Evolutionary conservation across 1,140 invertebrate species (phyloP), one percentile per base, ranked within the genome.

Genomic region (Lysiphlebus fabarum): DNA sequence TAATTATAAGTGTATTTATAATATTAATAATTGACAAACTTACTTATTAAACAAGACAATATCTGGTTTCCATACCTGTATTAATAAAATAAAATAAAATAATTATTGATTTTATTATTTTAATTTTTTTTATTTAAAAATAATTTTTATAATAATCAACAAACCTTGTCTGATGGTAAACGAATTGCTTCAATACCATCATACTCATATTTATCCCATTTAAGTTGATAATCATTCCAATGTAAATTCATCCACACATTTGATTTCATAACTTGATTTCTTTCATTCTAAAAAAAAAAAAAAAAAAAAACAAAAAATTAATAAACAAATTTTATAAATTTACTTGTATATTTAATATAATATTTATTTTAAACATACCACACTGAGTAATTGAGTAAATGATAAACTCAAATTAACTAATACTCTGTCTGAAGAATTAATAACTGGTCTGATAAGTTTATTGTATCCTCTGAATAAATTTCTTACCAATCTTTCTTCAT

Each of bases 1-100:
- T 38, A 41, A 12, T 11, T 48, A 44, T 36, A 17, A 56, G 12
- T 14, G 40, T 33, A 63, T 55, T 51, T 12, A 6, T 12, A 33
- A 45, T 5, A 36, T 11, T 38, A 7, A n/a, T 6, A 51, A 12
- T n/a, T 37, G 7, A 45, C 14, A n/a, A 38, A 86, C 89, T 86
- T 85, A 98, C 96, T 99, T 99, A 84, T 99, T 99, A 79, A 99
- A 99, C 43, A 99, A 84, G 37, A 99, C 97, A 69, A 99, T 98
- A 78, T 99, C 98, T 6, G 98, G 97, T 76, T 97, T 97, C 97
- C 97, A 99, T 56, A 99, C 96, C 17, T 26, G 2, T 1, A 2
- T 26, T 17, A 17, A 17, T 1, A 17, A 26, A 26, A 26, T 2
- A 26, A 26, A 26, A 26, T 2, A 26, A 26, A 1, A 26, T 4